Percentiles rank a stretch among this genome's conserved stretches.
These are phyloP conservation scores for Epinephelus lanceolatus DNA, from an alignment of 2,113 vertebrate genomes.

Conservation along the genomic window DNA sequence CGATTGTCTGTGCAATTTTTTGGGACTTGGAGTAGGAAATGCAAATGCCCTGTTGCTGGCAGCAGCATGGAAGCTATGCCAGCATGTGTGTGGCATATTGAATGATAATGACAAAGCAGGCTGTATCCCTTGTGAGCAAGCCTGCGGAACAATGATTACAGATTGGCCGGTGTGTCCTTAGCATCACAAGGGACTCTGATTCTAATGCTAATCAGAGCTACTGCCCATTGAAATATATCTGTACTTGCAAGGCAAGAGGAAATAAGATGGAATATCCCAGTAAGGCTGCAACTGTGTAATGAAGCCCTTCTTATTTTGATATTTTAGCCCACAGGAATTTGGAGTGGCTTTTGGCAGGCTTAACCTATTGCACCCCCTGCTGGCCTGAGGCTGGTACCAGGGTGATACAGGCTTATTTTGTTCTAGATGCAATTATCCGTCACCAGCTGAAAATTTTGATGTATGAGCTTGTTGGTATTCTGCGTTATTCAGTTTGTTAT, in stretches of 20 bases:
- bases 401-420: background rate
- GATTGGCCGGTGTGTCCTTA: slow-evolving; percentile 67
- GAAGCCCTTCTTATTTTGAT: slow-evolving; percentile 49
- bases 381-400: slow-evolving; percentile 33
- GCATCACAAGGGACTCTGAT: slow-evolving; percentile 65
- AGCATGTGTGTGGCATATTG: slow-evolving; percentile 65
- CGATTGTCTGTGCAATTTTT: slow-evolving; percentile 58
- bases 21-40: slow-evolving; percentile 47
- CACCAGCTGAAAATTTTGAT: slow-evolving; percentile 1
- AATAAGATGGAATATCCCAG: slow-evolving; percentile 53
- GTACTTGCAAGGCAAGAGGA: slow-evolving; percentile 39
- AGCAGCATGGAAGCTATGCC: slow-evolving; percentile 29
- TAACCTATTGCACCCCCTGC: slow-evolving; percentile 66
- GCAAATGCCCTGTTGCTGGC: slow-evolving; percentile 56
- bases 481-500: slow-evolving; percentile 25
- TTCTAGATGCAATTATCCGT: slow-evolving; percentile 16
- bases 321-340: slow-evolving; percentile 36
- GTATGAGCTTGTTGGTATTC: slow-evolving; percentile 28
- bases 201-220: slow-evolving; percentile 76
- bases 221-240: slow-evolving; percentile 64
- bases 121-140: slow-evolving; percentile 66
- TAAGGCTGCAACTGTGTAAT: slow-evolving; percentile 50
- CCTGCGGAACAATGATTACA: slow-evolving; percentile 81
- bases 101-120: slow-evolving; percentile 70
- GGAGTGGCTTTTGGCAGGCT: slow-evolving; percentile 9